Base-by-base conservation (phyloP, 1,140 invertebrate genomes). In the Zophobas morio region DNA sequence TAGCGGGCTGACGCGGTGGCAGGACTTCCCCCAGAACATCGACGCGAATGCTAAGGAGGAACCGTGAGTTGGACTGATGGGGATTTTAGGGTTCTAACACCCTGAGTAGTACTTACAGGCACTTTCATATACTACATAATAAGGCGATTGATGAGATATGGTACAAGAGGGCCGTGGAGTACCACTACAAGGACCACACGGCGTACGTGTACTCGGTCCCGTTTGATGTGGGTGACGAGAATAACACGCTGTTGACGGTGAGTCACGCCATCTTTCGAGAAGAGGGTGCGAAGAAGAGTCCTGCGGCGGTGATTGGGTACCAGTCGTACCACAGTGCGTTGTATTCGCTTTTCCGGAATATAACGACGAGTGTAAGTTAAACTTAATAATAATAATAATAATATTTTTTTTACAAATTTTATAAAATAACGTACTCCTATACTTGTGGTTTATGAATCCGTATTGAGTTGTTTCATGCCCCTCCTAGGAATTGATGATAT, bases 91-190 rank as follows among this genome's bases (percentile, higher is more conserved):
- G 20, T 6, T 2, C 56, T 37, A 20, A 35, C 42, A 1, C 56
- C 56, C 1, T 36, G 37, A 60, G 35, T 60, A 60, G 56, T 8
- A 32, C 35, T 83, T 86, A 8, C 80, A 93, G 92, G 6, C 91
- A 93, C 74, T 97, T 97, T 83, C 93, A 94, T 36, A 91, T 95
- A 76, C 86, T 90, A 53, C 91, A 95, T 85, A 93, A 92, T 2
- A 88, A 91, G 66, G 94, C 96, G 0, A 96, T 96, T 51, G 96
- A 98, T 84, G 96, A 98, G 85, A 90, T 96, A 3, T 98, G 96
- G 95, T 99, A 99, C 85, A 93, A 93, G 79, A 89, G 96, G 57
- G 96, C 97, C 0, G 96, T 98, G 0, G 96, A 98, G 80, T 95
- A 96, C 79, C 92, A 96, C 86, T 93, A 93, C 82, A 87, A 94